Base-by-base conservation (phyloP, 2,797 vertebrate genomes). In the Rhodeus uyekii region DNA sequence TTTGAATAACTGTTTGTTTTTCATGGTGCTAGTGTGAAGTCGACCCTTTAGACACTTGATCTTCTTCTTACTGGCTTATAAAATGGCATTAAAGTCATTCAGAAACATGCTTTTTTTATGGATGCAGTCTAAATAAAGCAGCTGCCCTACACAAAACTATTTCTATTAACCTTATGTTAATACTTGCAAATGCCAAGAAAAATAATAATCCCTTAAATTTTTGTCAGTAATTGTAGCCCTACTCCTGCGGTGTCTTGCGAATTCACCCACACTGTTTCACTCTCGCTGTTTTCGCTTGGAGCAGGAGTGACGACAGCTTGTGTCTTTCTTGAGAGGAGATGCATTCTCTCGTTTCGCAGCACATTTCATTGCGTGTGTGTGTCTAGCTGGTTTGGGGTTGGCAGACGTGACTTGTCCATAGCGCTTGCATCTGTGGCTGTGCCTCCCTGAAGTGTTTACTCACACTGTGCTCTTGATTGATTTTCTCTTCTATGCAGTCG, bases 381-480 rank as follows among this genome's bases (percentile, higher is more conserved):
- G 75, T 81, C 76, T 75, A 38, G 58, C 82, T 88, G 32, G 50
- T 83, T 88, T 53, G 5, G 67, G 85, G 86, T n/a, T 84, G 86
- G 80, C 83, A 91, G 85, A 77, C 84, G 80, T 77, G 78, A 71
- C 84, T 84, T 72, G 81, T 85, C 83, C 80, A 67, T 72, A 75
- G 65, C 78, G 42, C 78, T 82, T 82, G 84, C 76, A 74, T 86
- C 75, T 82, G 82, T 82, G 85, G 81, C 69, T 78, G 85, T 88
- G 86, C 73, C 87, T 84, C 73, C 86, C 85, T 85, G 85, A 88
- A 82, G 87, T 88, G 81, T 90, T 76, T 89, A 44, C 83, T 46
- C 83, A 88, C 36, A 85, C 77, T 85, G 61, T 27, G 65, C 46
- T 64, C 76, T 81, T 77, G 53, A 86, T 76, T 83, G 53, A 87